phyloP scores from a whole-genome alignment of 2,113 vertebrate species.

The Vidua chalybeata region DNA sequence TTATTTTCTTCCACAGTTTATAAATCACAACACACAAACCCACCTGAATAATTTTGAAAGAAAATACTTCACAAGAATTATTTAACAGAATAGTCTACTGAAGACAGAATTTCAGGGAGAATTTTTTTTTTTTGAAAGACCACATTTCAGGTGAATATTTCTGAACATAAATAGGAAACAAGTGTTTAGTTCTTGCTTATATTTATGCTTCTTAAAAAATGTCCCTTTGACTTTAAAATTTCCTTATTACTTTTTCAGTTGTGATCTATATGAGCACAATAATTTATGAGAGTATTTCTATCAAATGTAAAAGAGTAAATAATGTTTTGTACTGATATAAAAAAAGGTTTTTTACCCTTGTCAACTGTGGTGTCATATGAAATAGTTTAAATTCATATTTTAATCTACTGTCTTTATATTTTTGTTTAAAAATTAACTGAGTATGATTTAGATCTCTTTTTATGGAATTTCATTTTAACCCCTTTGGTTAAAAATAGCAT shows the following conservation, averaged over 20 bases:
- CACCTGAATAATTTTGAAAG: neutral
- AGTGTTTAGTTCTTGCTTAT: neutral
- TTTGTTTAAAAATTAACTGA: neutral
- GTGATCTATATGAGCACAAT: neutral
- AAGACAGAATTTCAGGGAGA: neutral
- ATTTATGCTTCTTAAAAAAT: neutral
- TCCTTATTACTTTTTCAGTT: neutral
- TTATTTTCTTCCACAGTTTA: slow-evolving; percentile 8
- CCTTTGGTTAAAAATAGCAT: neutral
- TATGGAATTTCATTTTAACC: neutral
- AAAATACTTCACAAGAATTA: neutral
- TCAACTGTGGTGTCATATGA: neutral
- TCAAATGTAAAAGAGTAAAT: neutral
- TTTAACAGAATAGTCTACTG: neutral
- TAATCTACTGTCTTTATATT: neutral
- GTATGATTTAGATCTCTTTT: neutral
- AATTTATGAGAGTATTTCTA: neutral
- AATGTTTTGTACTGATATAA: neutral
- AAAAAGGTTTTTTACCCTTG: neutral
- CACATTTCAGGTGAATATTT: neutral
- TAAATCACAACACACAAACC: neutral
- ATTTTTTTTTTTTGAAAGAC: neutral
- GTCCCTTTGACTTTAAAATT: neutral
- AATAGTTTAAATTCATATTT: neutral
- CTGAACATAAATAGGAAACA: neutral